Percentiles rank a stretch among this genome's conserved stretches.
Evolutionary conservation across 2,113 vertebrate genomes (phyloP).

Genomic region (Carassius auratus): DNA sequence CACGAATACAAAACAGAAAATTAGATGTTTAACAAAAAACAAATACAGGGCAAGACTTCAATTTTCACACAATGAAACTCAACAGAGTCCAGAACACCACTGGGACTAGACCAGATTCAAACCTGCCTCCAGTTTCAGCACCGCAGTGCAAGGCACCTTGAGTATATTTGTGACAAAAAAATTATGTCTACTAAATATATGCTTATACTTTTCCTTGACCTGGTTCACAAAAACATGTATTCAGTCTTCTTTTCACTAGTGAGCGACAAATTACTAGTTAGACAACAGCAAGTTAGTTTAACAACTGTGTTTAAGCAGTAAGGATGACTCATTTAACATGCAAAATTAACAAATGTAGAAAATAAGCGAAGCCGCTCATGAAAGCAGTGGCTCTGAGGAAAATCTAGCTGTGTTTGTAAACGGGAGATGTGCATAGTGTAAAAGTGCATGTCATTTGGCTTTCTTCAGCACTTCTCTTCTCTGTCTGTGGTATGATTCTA

Average conservation of each 20-base stretch:
- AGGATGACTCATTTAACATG: neutral
- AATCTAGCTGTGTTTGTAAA: neutral
- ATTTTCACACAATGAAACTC: too few relatives aligned
- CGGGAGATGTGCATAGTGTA: neutral
- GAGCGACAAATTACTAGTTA: neutral
- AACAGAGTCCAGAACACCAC: too few relatives aligned
- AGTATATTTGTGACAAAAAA: neutral
- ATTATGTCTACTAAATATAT: too few relatives aligned
- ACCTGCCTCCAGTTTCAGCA: neutral
- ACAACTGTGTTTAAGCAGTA: slow-evolving; percentile 14
- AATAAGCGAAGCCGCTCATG: neutral
- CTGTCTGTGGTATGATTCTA: slow-evolving; percentile 22
- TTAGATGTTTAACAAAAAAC: too few relatives aligned
- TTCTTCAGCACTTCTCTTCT: neutral
- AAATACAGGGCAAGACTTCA: too few relatives aligned
- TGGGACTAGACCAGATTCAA: too few relatives aligned
- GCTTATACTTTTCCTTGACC: too few relatives aligned
- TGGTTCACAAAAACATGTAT: neutral
- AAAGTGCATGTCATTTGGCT: slow-evolving; percentile 48
- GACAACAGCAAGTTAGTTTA: slow-evolving; percentile 1
- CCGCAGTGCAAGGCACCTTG: neutral
- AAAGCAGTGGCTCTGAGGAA: neutral
- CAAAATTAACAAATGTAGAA: neutral
- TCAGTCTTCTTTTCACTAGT: slow-evolving; percentile 4
- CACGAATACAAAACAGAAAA: too few relatives aligned